These are phyloP conservation scores for Spondyliosoma cantharus DNA, from an alignment of 2,797 vertebrate species.

Conservation along the genomic window DNA sequence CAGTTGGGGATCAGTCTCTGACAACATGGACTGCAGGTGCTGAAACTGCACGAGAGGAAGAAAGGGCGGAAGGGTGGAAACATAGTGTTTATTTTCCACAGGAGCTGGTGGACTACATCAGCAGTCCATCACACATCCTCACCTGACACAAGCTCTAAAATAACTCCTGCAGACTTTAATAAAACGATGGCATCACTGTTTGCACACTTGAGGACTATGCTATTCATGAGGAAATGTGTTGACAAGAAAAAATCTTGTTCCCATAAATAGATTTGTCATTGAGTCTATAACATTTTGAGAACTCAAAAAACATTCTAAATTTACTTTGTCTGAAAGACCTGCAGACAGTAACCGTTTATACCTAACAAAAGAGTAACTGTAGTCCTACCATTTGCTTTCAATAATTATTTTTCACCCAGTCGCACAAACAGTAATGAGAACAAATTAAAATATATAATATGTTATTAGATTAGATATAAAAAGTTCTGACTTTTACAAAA, in stretches of 20 bases:
- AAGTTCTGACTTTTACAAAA: not conserved
- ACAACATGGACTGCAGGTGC: slow-evolving; percentile 86
- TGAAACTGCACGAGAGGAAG: slow-evolving; percentile 84
- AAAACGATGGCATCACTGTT: not conserved
- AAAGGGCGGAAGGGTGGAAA: slow-evolving; percentile 58
- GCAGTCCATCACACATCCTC: slow-evolving; percentile 40
- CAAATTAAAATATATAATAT: not conserved
- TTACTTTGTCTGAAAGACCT: not conserved
- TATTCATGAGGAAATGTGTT: not conserved
- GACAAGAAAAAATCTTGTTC: not conserved
- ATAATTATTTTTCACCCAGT: not conserved
- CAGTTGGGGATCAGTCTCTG: slow-evolving; percentile 86
- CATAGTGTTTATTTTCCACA: slow-evolving; percentile 72
- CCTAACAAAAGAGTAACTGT: not conserved
- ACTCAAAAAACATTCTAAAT: not conserved
- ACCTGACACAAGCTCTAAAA: slow-evolving; percentile 34
- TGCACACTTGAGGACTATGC: not conserved
- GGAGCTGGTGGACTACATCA: slow-evolving; percentile 23
- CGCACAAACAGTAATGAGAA: not conserved
- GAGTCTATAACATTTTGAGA: not conserved
- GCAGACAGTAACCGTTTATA: no score
- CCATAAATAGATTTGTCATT: not conserved
- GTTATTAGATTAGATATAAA: not conserved
- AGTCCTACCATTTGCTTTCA: not conserved
- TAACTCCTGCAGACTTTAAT: slow-evolving; percentile 4